Evolutionary conservation across 2,797 vertebrate genomes (phyloP), one percentile per base, ranked within the genome.

Genomic region (Podarcis siculus): DNA sequence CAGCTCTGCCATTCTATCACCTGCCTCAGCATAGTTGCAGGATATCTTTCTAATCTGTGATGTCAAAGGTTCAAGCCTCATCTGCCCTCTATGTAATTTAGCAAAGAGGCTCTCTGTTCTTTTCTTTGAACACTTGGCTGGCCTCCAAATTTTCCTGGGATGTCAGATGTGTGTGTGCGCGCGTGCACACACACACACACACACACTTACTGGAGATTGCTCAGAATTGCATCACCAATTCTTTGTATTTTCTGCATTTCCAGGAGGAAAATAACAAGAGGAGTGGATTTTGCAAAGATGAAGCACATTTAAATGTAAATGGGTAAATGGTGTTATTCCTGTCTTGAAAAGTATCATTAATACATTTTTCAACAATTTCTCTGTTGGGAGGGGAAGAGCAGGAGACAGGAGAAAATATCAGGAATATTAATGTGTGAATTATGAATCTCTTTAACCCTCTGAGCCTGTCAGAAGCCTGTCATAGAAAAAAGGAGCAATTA

Each of bases 221-320:
- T 79, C 4, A 1, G 82, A 86, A 79, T 82, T 1, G 1, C 30
- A 0, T 49, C 30, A 86, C 89, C 6, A 64, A 55, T 3, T 0
- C 73, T 81, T 69, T 0, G 9, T 83, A 55, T 92, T 91, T 94
- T 90, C 0, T 25, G 89, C 7, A 73, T 91, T 89, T 92, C 2
- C 45, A 32, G 49, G 66, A 82, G 91, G 89, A 95, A 94, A 92
- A 2, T 61, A 91, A 87, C 80, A 84, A 93, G 93, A 30, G 61
- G 91, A 85, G 85, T 4, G 58, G 89, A 92, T 86, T 93, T 94
- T 80, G 93, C 89, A 88, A 91, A 95, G 93, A 87, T 87, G 42
- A 85, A 91, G 90, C 45, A 2, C 92, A 95, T 96, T 95, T 93
- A 94, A 89, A 95, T 96, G 95, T 94, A 95, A 95, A 95, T 95